phyloP scores from a whole-genome alignment of 2,113 vertebrate species.

The Calyptomena viridis region DNA sequence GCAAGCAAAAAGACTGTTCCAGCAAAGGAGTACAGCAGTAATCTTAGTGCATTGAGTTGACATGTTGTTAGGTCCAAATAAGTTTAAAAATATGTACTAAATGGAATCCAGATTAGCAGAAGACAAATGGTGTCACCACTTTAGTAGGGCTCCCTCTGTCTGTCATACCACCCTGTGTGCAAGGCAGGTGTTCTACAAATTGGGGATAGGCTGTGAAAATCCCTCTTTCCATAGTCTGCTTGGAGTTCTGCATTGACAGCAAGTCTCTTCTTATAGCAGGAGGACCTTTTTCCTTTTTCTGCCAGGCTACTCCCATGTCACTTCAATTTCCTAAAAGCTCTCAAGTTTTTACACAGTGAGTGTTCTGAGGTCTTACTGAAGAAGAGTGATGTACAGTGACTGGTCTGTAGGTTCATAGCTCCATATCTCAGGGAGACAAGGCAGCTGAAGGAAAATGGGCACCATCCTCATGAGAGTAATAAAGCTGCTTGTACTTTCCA shows the following conservation, averaged over 20 bases:
- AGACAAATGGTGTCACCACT: background rate
- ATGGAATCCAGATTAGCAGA: background rate
- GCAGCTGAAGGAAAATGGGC: background rate
- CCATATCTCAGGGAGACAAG: background rate
- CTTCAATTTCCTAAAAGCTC: background rate
- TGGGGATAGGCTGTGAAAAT: background rate
- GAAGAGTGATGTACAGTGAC: fast-evolving
- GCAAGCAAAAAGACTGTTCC: background rate
- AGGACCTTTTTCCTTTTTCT: background rate
- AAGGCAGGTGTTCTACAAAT: background rate
- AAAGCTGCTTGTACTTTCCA: background rate
- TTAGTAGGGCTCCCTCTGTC: background rate
- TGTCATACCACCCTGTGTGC: background rate
- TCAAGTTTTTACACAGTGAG: background rate
- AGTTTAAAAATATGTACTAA: background rate
- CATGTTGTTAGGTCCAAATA: background rate
- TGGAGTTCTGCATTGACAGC: background rate
- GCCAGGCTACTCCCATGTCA: background rate
- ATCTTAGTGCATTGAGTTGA: background rate
- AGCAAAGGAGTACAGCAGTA: background rate
- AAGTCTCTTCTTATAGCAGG: background rate
- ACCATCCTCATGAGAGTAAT: background rate
- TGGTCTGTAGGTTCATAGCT: background rate
- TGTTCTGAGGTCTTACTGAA: background rate
- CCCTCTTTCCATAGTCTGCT: background rate